Evolutionary conservation across 2,888 invertebrate genomes (phyloP).

Genomic region (Sinotaia quadrata): DNA sequence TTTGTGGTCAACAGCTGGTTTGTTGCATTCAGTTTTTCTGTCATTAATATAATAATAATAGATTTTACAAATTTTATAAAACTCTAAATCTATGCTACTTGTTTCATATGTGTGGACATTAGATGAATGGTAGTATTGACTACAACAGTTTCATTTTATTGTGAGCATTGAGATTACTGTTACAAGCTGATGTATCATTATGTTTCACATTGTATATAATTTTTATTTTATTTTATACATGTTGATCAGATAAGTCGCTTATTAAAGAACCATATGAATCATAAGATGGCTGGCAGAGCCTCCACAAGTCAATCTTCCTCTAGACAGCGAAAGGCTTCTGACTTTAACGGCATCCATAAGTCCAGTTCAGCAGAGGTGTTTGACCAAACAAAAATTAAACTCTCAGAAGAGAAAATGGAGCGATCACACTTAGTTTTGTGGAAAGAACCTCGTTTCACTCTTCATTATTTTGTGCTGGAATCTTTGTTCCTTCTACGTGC

Average conservation of each 20-base stretch:
- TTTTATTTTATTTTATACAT: not conserved
- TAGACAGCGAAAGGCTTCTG: slow-evolving; percentile 37
- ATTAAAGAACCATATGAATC: not conserved
- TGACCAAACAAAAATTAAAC: slow-evolving; percentile 29
- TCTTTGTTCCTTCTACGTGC: slow-evolving; percentile 78
- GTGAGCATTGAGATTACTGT: not conserved
- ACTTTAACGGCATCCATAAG: slow-evolving; percentile 49
- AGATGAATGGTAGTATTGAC: not conserved
- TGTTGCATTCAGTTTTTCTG: not conserved
- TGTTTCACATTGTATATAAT: not conserved
- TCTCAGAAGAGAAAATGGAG: slow-evolving; percentile 46
- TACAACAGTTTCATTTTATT: not conserved
- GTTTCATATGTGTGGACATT: not conserved
- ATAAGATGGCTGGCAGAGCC: slow-evolving; percentile 37
- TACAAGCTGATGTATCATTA: slow-evolving; percentile 9
- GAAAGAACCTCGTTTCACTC: slow-evolving; percentile 84
- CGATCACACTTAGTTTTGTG: slow-evolving; percentile 80
- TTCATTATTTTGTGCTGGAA: slow-evolving; percentile 86
- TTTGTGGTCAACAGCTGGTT: no score
- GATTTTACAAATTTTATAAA: not conserved
- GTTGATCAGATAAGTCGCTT: not conserved
- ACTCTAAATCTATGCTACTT: not conserved
- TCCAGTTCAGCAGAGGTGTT: slow-evolving; percentile 25
- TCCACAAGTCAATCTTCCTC: slow-evolving; percentile 34
- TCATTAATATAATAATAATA: not conserved